Base-by-base conservation (phyloP, 2,113 vertebrate genomes). In the Seriola quinqueradiata region DNA sequence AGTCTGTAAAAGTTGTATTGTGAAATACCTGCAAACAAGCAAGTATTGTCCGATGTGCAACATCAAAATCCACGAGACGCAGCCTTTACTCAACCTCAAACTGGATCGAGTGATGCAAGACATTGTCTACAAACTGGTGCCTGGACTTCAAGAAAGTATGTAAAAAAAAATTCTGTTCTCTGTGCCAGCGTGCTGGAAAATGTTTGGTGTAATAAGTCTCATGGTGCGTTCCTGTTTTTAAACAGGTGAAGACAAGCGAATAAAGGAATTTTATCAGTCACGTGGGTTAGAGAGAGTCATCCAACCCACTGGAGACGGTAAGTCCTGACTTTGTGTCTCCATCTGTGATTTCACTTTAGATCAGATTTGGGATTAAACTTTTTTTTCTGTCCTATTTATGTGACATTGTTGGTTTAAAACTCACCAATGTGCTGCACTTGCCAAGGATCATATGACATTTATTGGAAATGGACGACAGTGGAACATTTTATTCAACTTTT, bases 31-130 rank as follows among this genome's bases (percentile, higher is more conserved):
- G 54, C 98, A 99, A 91, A 99, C 98, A 75, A 99, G 98, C 96
- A 99, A 99, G 89, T 99, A 99, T 78, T 99, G 98, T 93, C 98
- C 98, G 34, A 97, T 99, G 97, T 99, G 98, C 94, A 99, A 99
- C 96, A 99, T 99, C 92, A 99, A 99, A 95, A 99, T 99, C 93
- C 98, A 99, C 0, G 98, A 99, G 95, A 99, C 98, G 0, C 98
- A 99, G 92, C 98, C 97, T 0, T 93, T 99, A 85, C 96, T 99
- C 87, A 99, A 99, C 94, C 97, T 99, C 68, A 99, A 99, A 79
- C 92, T 99, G 92, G 98, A 99, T 86, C 95, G 98, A 16, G 98
- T 99, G 90, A 99, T 99, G 98, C 98, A 99, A 90, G 98, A 99
- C 91, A 98, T 99, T 0, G 97, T 99, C 85, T 99, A 96, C 95